Conservation (phyloP, 2,113 vertebrate species). For the Dromas ardeola region DNA sequence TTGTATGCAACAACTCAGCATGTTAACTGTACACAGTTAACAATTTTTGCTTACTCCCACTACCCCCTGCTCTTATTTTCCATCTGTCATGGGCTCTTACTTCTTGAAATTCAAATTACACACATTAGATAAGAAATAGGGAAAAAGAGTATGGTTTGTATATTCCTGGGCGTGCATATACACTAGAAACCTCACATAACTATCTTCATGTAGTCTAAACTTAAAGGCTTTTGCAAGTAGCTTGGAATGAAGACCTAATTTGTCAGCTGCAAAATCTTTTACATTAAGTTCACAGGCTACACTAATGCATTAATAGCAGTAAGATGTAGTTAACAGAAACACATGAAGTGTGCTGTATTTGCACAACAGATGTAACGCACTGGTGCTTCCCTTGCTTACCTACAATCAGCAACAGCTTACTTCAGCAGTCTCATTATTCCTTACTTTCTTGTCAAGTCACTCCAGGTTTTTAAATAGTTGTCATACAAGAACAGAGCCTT, state of each 20-base stretch:
- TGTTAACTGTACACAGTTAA: not conserved
- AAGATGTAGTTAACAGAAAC: not conserved
- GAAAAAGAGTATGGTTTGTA: rapidly evolving
- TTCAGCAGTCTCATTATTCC: not conserved
- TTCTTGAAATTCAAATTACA: not conserved
- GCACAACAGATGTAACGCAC: not conserved
- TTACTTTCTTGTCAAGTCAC: not conserved
- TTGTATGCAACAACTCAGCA: not conserved
- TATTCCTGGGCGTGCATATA: not conserved
- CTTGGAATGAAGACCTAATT: not conserved
- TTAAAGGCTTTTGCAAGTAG: not conserved
- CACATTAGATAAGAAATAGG: not conserved
- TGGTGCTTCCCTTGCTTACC: not conserved
- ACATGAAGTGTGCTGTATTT: not conserved
- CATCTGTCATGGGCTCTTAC: not conserved
- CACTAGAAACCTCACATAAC: not conserved
- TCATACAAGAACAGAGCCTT: not conserved
- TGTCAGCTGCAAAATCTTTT: not conserved
- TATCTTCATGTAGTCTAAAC: not conserved
- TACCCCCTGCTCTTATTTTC: not conserved
- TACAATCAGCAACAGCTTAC: not conserved
- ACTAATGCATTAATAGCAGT: not conserved
- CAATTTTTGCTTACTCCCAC: not conserved
- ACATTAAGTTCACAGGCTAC: not conserved
- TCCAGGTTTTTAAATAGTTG: not conserved